A percentile compares a stretch with the other conserved stretches of the same genome.
phyloP scores from a whole-genome alignment of 2,797 vertebrate genomes.

The Tapera naevia region DNA sequence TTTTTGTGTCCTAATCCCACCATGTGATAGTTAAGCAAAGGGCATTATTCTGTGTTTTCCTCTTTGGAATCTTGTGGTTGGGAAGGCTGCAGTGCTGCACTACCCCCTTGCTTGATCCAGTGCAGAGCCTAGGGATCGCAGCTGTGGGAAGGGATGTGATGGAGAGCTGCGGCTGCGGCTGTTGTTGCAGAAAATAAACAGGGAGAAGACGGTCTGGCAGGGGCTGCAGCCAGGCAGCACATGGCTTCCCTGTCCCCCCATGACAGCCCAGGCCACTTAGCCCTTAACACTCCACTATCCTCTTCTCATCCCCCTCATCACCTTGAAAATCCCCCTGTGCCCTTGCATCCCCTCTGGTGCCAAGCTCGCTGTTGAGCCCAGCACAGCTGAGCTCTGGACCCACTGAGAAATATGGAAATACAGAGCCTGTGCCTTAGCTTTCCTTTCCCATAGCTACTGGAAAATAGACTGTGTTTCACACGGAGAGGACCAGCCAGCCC shows the following conservation, averaged over 20 bases:
- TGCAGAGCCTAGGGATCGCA: neutral
- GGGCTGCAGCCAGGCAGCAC: neutral
- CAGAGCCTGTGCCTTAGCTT: neutral
- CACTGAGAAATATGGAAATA: neutral
- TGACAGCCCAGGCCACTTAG: neutral
- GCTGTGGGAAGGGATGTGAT: accelerated
- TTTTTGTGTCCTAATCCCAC: neutral
- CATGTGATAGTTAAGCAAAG: neutral
- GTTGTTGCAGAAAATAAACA: neutral
- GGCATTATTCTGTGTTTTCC: neutral
- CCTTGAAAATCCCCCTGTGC: neutral
- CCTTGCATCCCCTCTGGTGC: accelerated
- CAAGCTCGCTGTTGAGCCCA: neutral
- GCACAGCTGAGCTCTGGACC: neutral
- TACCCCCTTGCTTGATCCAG: neutral
- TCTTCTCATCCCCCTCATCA: neutral
- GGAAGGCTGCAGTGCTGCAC: neutral
- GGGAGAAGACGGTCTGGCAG: neutral
- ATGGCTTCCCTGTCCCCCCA: too few relatives aligned
- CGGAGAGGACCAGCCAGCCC: neutral
- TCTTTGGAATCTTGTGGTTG: accelerated
- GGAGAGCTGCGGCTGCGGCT: neutral
- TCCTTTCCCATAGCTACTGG: neutral
- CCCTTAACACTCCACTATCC: neutral
- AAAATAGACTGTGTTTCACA: neutral